Conservation (phyloP, 2,113 vertebrate genomes). For the Dunckerocampus dactyliophorus region DNA sequence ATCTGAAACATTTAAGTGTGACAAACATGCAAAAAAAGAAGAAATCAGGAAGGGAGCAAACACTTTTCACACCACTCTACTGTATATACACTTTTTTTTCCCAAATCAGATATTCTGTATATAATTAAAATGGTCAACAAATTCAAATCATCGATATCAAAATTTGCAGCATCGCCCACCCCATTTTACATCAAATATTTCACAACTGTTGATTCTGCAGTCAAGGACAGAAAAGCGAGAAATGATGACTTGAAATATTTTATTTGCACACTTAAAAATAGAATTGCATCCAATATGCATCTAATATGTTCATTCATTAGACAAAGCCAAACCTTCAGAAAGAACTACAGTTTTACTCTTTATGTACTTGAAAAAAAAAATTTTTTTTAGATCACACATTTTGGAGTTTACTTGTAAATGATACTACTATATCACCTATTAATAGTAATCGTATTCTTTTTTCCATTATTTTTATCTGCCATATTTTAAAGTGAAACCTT, state of each 20-base stretch:
- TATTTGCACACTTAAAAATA: slow-evolving; percentile 20
- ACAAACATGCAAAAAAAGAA: too few relatives aligned
- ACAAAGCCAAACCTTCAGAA: not conserved
- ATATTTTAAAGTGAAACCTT: slow-evolving; percentile 66
- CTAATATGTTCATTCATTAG: slow-evolving; percentile 7
- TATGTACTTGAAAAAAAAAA: slow-evolving; percentile 29
- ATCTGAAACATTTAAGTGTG: too few relatives aligned
- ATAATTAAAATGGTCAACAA: too few relatives aligned
- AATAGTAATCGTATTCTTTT: not conserved
- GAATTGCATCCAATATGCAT: not conserved
- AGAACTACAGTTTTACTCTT: not conserved
- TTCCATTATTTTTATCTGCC: not conserved
- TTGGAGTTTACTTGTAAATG: not conserved
- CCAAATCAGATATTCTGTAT: too few relatives aligned
- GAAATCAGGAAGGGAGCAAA: too few relatives aligned
- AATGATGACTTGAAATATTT: slow-evolving; percentile 23
- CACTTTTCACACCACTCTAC: too few relatives aligned
- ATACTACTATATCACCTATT: not conserved
- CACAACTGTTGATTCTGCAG: not conserved
- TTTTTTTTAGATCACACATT: not conserved
- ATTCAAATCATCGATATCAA: too few relatives aligned
- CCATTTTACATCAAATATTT: not conserved
- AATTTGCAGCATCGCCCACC: too few relatives aligned
- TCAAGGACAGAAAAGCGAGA: slow-evolving; percentile 9
- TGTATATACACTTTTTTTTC: too few relatives aligned